Evolutionary conservation across 1,140 invertebrate species (phyloP).

Genomic region (Pentalonia nigronervosa): DNA sequence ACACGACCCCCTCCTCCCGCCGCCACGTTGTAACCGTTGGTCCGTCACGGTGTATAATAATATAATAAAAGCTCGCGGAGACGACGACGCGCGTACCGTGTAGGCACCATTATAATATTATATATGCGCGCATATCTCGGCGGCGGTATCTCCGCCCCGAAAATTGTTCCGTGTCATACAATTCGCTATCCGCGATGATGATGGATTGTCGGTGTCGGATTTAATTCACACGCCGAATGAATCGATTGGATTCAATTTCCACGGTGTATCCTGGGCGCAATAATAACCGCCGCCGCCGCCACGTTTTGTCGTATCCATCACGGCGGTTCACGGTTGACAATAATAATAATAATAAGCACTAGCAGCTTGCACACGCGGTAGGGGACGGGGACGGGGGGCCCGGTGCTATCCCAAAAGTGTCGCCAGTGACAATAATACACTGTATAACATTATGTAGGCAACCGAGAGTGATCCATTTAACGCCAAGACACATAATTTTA

Average conservation of each 20-base stretch:
- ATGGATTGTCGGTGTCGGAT: conserved; percentile 43
- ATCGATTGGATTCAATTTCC: conserved; percentile 28
- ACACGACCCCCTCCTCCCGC: neutral
- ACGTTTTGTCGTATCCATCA: neutral
- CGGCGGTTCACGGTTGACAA: neutral
- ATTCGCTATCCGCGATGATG: neutral
- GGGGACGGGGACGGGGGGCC: neutral
- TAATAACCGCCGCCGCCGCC: neutral
- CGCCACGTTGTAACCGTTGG: neutral
- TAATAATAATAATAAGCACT: conserved; percentile 9
- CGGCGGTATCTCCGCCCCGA: neutral
- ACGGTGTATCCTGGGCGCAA: neutral
- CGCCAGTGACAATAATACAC: neutral
- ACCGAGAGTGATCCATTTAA: too few relatives aligned
- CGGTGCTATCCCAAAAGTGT: neutral
- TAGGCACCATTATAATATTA: neutral
- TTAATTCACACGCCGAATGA: conserved; percentile 1
- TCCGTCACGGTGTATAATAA: neutral
- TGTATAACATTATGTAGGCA: too few relatives aligned
- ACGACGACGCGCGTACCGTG: neutral
- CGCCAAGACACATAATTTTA: too few relatives aligned
- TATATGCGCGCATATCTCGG: neutral
- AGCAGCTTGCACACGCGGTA: neutral
- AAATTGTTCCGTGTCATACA: neutral
- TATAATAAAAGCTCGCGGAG: neutral